Base-by-base conservation (phyloP, 2,113 vertebrate genomes). In the Ailuropoda melanoleuca region DNA sequence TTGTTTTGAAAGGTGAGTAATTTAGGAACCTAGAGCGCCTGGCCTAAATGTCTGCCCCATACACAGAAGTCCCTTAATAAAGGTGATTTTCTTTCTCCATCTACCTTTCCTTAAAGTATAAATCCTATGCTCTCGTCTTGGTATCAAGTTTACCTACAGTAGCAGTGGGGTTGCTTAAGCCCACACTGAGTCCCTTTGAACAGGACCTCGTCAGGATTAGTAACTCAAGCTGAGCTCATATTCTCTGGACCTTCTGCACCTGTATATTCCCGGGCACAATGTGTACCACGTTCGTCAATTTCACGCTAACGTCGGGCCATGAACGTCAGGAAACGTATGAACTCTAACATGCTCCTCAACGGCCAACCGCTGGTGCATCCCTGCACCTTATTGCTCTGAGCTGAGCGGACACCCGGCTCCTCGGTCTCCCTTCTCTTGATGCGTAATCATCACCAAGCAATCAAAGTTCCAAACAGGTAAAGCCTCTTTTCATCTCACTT, bases 371-470 rank as follows among this genome's bases (percentile, higher is more conserved):
- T 18, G 50, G 13, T 53, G 9, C 43, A 48, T 12, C 3, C 1
- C 8, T 2, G 43, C 6, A 24, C 3, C 53, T 53, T 81, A 8
- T 18, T 9, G 8, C 85, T 17, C 1, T 9, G 37, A 43, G 10
- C 1, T 8, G 26, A 43, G 10, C 1, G 4, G 26, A 31, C 4
- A 12, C 8, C 19, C 9, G 56, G 46, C 1, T 1, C 3, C 43
- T 66, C 6, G 19, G 26, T 37, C 29, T 13, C 34, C 19, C 23
- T 83, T 64, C 18, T 50, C 50, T 19, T 78, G 29, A 48, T 15
- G 9, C 15, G 23, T 14, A 6, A 21, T 13, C 7, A 2, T 39
- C 43, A 53, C 39, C 37, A 14, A 48, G 24, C 58, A 68, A 50
- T 56, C 31, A 3, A 26, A 19, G 2, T 37, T 68, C 55, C 68